Conservation (phyloP, 1,140 invertebrate genomes). For the Colletes gigas region DNA sequence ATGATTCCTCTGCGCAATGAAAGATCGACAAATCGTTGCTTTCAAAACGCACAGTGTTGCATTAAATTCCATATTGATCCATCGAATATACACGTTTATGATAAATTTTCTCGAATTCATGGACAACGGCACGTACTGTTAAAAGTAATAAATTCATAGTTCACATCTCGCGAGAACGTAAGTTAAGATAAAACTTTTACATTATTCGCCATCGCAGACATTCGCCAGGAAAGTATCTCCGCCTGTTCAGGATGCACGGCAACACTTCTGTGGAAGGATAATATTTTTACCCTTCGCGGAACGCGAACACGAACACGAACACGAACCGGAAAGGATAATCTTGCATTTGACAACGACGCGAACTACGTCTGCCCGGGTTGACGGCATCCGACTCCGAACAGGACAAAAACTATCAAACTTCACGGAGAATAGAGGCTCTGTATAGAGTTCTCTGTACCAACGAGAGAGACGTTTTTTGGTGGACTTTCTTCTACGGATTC, state of each 20-base stretch:
- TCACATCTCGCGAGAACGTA: too few species aligned
- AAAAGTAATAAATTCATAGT: too few species aligned
- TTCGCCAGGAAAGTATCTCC: neutral
- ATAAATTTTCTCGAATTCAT: too few species aligned
- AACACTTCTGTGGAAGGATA: neutral
- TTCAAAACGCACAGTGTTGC: too few species aligned
- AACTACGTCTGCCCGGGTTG: neutral
- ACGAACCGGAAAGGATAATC: slow-evolving; percentile 13
- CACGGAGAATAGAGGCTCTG: neutral
- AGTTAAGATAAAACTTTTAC: too few species aligned
- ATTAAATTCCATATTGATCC: too few species aligned
- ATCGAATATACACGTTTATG: too few species aligned
- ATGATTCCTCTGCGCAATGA: too few species aligned
- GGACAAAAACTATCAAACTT: slow-evolving; percentile 20
- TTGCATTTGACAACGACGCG: slow-evolving; percentile 36
- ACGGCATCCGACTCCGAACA: neutral
- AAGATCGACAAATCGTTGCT: too few species aligned
- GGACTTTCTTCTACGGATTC: neutral
- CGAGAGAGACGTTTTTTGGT: neutral
- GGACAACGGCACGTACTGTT: too few species aligned
- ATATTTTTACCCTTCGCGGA: slow-evolving; percentile 4
- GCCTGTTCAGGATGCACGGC: neutral
- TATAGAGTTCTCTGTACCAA: neutral
- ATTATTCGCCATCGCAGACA: neutral
- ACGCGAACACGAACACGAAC: neutral